Base-by-base conservation (phyloP, 2,888 invertebrate species). In the Volucella bombylans region DNA sequence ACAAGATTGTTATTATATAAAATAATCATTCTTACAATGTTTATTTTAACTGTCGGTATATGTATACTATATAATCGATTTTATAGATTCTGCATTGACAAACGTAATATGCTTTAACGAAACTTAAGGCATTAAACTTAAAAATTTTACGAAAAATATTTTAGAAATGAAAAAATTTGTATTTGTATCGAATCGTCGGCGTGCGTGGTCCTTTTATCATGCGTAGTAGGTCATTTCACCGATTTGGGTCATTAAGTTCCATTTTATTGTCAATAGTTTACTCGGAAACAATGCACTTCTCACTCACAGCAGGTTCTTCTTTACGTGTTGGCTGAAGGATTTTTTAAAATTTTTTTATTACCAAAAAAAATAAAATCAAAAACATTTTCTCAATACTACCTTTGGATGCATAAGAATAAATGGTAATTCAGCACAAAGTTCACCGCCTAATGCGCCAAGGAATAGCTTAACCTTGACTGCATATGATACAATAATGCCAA, bases 401-500 rank as follows among this genome's bases (percentile, higher is more conserved):
- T 97, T 97, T 55, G 97, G 96, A 91, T 97, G 97, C 95, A 97
- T 97, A 87, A 98, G 93, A 86, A 97, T 96, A 92, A 98, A 97
- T 52, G 98, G 98, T 89, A 98, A 92, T 92, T 97, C 97, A 4
- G 98, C 98, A 39, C 96, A 94, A 59, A 99, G 92, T 92, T 98
- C 98, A 6, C 98, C 98, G 81, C 97, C 97, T 87, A 98, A 93
- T 61, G 98, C 97, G 18, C 97, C 98, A 87, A 99, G 94, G 91
- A 97, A 97, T 65, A 99, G 93, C 92, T 98, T 97, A 67, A 98
- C 97, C 93, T 98, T 98, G 49, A 97, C 97, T 74, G 96, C 96
- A 93, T 99, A 99, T 50, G 97, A 98, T 11, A 99, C 98, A 87
- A 98, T 96, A 89, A 98, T 98, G 81, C 98, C 98, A 90, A 98